Conservation (phyloP, 1,140 invertebrate species). For the Drosophila gunungcola region DNA sequence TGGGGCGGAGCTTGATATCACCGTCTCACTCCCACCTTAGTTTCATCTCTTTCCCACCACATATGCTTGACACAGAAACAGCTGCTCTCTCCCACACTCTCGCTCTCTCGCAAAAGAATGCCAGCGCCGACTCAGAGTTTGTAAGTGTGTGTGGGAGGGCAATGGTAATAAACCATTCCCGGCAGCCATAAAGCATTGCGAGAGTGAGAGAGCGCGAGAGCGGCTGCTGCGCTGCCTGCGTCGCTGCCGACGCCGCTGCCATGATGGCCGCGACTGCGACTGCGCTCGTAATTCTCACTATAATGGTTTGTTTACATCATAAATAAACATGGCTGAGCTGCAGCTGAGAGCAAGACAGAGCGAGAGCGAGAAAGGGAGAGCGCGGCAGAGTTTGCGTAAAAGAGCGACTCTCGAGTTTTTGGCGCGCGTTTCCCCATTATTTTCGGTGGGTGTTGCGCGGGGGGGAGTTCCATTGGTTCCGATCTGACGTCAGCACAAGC, state of each 20-base stretch:
- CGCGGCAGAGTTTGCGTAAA: slow-evolving; percentile 28
- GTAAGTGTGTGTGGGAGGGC: slow-evolving; percentile 17
- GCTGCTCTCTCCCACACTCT: slow-evolving; percentile 57
- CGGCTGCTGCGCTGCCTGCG: slow-evolving; percentile 40
- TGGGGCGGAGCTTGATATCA: slow-evolving; percentile 65
- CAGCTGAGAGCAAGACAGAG: slow-evolving; percentile 34
- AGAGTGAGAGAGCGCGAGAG: slow-evolving; percentile 36
- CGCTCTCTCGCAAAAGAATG: slow-evolving; percentile 44
- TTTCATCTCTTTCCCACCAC: slow-evolving; percentile 62
- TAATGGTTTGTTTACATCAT: slow-evolving; percentile 85
- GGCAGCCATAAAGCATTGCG: slow-evolving; percentile 82
- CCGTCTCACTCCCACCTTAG: slow-evolving; percentile 52
- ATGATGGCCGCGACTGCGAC: slow-evolving; percentile 76
- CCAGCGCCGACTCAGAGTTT: slow-evolving; percentile 46
- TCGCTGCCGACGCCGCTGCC: slow-evolving; percentile 49
- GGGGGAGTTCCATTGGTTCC: slow-evolving; percentile 1
- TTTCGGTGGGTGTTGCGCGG: neutral
- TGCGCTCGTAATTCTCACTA: slow-evolving; percentile 83
- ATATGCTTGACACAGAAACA: slow-evolving; percentile 75
- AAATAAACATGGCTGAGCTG: slow-evolving; percentile 82
- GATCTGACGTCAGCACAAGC: slow-evolving; percentile 43
- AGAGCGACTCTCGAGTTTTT: slow-evolving; percentile 50
- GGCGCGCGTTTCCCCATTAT: slow-evolving; percentile 54
- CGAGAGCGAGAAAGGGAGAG: slow-evolving; percentile 12
- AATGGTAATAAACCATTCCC: slow-evolving; percentile 80